phyloP scores from a whole-genome alignment of 2,888 invertebrate species.

The Cecidostiba fungosa region DNA sequence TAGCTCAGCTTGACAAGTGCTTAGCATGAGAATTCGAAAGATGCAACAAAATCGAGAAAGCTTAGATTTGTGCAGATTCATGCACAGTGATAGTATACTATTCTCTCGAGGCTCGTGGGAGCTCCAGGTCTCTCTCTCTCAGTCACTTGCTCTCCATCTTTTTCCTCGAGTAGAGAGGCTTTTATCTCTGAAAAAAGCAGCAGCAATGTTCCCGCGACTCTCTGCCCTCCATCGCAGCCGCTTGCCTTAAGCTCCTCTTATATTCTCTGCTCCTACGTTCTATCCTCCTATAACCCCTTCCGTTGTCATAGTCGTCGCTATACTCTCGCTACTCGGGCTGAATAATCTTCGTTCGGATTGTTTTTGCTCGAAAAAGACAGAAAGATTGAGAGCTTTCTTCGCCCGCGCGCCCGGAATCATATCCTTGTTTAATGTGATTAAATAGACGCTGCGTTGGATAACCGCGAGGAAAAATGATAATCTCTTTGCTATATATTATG shows the following conservation, averaged over 20 bases:
- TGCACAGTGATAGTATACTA: background rate
- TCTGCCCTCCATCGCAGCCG: background rate
- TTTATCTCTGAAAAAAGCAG: slow-evolving; percentile 54
- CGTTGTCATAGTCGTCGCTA: background rate
- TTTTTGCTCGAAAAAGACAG: slow-evolving; percentile 10
- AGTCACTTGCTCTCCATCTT: background rate
- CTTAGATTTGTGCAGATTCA: slow-evolving; percentile 1
- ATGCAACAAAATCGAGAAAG: background rate
- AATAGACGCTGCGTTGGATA: slow-evolving; percentile 10
- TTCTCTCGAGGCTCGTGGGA: slow-evolving; percentile 35
- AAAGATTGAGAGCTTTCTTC: slow-evolving; percentile 5
- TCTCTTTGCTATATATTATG: background rate
- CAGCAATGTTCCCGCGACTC: slow-evolving; percentile 27
- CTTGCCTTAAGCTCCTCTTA: slow-evolving; percentile 47
- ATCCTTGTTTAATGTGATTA: slow-evolving; percentile 44
- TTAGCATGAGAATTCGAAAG: background rate
- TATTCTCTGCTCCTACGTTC: background rate
- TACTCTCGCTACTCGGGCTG: background rate
- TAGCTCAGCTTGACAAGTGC: too few species aligned
- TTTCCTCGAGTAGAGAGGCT: slow-evolving; percentile 31
- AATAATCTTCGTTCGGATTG: slow-evolving; percentile 46
- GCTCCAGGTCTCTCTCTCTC: slow-evolving; percentile 14
- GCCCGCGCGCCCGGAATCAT: slow-evolving; percentile 21
- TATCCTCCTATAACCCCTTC: slow-evolving; percentile 15
- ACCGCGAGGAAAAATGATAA: background rate